Evolutionary conservation across 2,113 vertebrate genomes (phyloP), one percentile per base, ranked within the genome.

Genomic region (Xenus cinereus): DNA sequence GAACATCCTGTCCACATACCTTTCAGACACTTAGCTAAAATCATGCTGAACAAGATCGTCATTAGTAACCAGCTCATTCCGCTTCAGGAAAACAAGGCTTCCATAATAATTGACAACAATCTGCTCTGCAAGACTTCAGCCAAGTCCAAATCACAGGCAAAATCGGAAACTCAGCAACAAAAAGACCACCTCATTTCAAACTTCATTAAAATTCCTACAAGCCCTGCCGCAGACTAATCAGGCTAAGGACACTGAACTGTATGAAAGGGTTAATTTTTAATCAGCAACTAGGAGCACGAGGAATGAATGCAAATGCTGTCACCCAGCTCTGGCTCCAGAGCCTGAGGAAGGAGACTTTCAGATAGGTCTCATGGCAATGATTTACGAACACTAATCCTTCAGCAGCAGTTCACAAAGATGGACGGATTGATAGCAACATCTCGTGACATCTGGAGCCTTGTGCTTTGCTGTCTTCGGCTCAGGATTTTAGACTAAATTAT

Each of bases 191-290:
- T 87, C 5, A 7, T 72, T 86, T 88, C 76, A 77, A 83, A 84
- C n/a, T 32, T 68, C 75, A 90, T 90, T 92, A 87, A 86, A 92
- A 92, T 92, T 92, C 66, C 75, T 91, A 7, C 7, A 53, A 48
- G 56, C 39, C 24, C 20, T 72, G 74, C 72, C 64, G 41, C 24
- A 63, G 48, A 84, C 17, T 60, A 54, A 87, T 48, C 46, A 76
- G 54, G 60, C 51, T 64, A 77, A 89, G 67, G 75, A 91, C 28
- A 64, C 11, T 1, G 2, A 79, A 71, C 0, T 2, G 37, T 46
- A 68, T 9, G 33, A 56, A 75, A 78, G 72, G 18, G 94, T 96
- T 97, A 97, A 92, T 92, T 92, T 96, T 95, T 88, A 90, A 94
- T 94, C 72, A 90, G 51, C 45, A 63, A n/a, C 60, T 43, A 57